Base-by-base conservation (phyloP, 2,888 invertebrate genomes). In the Drosophila peninsularis region DNA sequence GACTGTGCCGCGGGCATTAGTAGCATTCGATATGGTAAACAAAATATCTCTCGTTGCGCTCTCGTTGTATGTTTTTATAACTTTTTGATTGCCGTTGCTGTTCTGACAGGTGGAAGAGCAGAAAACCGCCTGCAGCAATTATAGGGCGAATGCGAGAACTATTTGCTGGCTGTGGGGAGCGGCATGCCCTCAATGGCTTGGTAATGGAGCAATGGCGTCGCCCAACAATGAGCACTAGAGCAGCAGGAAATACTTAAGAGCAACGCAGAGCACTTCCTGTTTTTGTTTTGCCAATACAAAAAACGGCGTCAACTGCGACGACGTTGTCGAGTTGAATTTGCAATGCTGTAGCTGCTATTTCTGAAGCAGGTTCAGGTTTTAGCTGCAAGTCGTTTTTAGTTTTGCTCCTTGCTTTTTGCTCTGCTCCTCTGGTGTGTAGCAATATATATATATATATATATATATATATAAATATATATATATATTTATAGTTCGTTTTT, bases 191-290 rank as follows among this genome's bases (percentile, higher is more conserved):
- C 74, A 63, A 75, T 78, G 78, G 57, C 78, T 79, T 75, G 72
- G 66, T 65, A 75, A 65, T 71, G 68, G 65, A 61, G 65, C 66
- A 63, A 53, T 62, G 68, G 69, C 81, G 68, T 62, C 70, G 53
- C 50, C 60, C 61, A 71, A 78, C 81, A 78, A 78, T 71, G 62
- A 61, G 62, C 65, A 79, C 55, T 72, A 60, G 64, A 74, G 71
- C 88, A 75, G 80, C 86, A 77, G 90, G 91, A 90, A 90, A 82
- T 90, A 84, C 90, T 90, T 90, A 88, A 86, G 82, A 80, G 85
- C 83, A 89, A 79, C 90, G 80, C 82, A 80, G 80, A 82, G 82
- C 82, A 84, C 89, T 89, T 91, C 86, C 90, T 87, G 90, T 91
- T 91, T 86, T 87, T 90, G 86, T 90, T 90, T 88, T 90, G 84